Percentiles rank a stretch among this genome's conserved stretches.
These are phyloP conservation scores for Coronaproctus castanopsis DNA, from an alignment of 2,888 invertebrate genomes.

Conservation along the genomic window DNA sequence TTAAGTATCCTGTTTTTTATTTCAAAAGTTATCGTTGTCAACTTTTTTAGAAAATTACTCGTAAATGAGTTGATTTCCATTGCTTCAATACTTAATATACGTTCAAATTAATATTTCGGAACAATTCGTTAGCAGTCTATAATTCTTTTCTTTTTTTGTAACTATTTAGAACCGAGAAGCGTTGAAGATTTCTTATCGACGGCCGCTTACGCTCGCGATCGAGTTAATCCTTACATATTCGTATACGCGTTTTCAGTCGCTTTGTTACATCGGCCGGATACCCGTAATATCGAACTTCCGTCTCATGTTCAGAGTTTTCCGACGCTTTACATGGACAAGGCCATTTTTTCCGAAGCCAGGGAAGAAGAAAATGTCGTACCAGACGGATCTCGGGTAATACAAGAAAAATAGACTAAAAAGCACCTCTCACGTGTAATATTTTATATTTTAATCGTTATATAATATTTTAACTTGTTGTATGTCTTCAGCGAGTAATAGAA, in stretches of 20 bases:
- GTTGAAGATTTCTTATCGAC: constrained; percentile 49
- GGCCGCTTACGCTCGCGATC: constrained; percentile 48
- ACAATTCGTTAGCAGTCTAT: no score
- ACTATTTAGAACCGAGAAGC: constrained; percentile 48
- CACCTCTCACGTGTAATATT: not conserved
- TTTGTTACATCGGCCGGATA: constrained; percentile 49
- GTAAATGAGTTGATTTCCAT: no score
- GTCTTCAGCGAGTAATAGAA: constrained; percentile 43
- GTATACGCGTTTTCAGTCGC: constrained; percentile 60
- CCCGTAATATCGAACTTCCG: constrained; percentile 45
- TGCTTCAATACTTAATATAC: no score
- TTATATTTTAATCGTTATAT: not conserved
- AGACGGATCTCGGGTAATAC: constrained; percentile 36
- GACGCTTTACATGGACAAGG: constrained; percentile 57
- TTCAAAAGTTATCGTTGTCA: no score
- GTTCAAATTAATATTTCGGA: no score
- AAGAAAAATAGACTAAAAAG: not conserved
- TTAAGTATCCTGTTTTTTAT: no score
- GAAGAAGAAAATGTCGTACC: constrained; percentile 44
- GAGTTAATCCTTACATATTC: constrained; percentile 58
- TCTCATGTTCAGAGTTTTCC: constrained; percentile 60
- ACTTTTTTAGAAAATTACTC: no score
- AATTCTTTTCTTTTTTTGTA: no score
- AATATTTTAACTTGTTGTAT: not conserved
- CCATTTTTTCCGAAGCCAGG: constrained; percentile 44